Percentiles rank a stretch among this genome's conserved stretches.
Evolutionary conservation across 2,113 vertebrate genomes (phyloP).

Genomic region (Oriolus oriolus): DNA sequence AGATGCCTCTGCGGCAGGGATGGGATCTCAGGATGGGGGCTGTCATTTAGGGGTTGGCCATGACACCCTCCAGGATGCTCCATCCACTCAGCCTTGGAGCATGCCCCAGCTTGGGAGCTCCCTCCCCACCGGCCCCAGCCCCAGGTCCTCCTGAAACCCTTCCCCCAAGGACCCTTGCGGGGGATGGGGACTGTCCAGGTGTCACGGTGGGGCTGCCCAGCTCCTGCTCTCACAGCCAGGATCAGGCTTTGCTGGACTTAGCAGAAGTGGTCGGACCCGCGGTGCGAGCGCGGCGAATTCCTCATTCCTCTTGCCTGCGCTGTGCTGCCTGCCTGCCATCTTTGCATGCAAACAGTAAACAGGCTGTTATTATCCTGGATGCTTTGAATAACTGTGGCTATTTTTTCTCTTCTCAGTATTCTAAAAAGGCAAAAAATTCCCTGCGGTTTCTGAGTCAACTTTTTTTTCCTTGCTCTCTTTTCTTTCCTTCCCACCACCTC

Average conservation of each 20-base stretch:
- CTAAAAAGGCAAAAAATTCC: conserved; percentile 72
- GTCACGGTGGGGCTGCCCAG: not conserved
- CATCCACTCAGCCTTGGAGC: not conserved
- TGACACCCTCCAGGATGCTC: accelerated
- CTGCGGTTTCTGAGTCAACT: conserved; percentile 67
- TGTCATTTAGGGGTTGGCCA: not conserved
- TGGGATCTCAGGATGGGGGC: accelerated
- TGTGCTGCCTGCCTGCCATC: conserved; percentile 64
- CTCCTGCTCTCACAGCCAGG: not conserved
- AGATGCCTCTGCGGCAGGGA: not conserved
- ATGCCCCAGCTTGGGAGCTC: not conserved
- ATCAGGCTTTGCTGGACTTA: not conserved
- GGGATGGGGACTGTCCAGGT: accelerated
- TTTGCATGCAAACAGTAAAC: conserved; percentile 66
- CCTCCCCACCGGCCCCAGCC: not conserved
- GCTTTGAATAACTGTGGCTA: conserved; percentile 70
- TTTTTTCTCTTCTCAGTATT: conserved; percentile 75
- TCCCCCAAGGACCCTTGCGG: accelerated
- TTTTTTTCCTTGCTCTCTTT: conserved; percentile 14
- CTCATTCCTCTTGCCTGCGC: conserved; percentile 26
- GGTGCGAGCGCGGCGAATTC: not conserved
- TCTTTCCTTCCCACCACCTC: conserved; percentile 60
- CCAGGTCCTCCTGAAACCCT: not conserved
- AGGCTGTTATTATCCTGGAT: conserved; percentile 71
- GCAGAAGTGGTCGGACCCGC: not conserved